Base-by-base conservation (phyloP, 2,113 vertebrate species). In the Coreoperca whiteheadi region DNA sequence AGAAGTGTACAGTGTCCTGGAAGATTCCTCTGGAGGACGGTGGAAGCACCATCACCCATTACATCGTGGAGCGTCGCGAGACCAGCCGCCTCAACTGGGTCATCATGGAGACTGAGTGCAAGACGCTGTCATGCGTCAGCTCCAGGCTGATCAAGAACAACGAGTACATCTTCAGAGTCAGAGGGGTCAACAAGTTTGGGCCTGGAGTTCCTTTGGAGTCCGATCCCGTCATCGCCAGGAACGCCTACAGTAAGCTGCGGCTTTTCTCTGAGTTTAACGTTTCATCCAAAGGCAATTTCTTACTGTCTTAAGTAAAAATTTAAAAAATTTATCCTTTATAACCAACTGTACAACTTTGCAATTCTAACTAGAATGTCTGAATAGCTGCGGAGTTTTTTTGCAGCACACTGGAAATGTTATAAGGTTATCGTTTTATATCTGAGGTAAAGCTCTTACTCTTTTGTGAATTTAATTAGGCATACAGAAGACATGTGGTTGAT, bases 31-130 rank as follows among this genome's bases (percentile, higher is more conserved):
- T 96, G 87, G 98, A 99, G 93, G 98, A 99, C 23, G 98, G 98
- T 75, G 98, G 98, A 60, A 97, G 97, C 92, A 75, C 81, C 65
- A 94, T 98, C 65, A 95, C 94, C 37, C 97, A 99, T 87, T 99
- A 99, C 81, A 94, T 99, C 0, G 93, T 99, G 83, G 98, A 99
- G 94, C 96, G 98, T 54, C 97, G 98, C 0, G 98, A 99, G 94
- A 99, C 98, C 32, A 99, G 98, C 92, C 96, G 98, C 63, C 97
- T 99, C 75, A 97, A 99, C 89, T 99, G 98, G 98, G 98, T 97
- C 53, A 91, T 98, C 59, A 96, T 99, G 93, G 98, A 99, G 90
- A 82, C 95, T 0, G 98, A 99, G 93, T 99, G 98, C 93, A 97
- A 96, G 88, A 96, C 97, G 1, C 92, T 98, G 67, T 98, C 98